A percentile compares a stretch with the other conserved stretches of the same genome.
phyloP scores from a whole-genome alignment of 2,113 vertebrate species.

The Trachemys scripta region DNA sequence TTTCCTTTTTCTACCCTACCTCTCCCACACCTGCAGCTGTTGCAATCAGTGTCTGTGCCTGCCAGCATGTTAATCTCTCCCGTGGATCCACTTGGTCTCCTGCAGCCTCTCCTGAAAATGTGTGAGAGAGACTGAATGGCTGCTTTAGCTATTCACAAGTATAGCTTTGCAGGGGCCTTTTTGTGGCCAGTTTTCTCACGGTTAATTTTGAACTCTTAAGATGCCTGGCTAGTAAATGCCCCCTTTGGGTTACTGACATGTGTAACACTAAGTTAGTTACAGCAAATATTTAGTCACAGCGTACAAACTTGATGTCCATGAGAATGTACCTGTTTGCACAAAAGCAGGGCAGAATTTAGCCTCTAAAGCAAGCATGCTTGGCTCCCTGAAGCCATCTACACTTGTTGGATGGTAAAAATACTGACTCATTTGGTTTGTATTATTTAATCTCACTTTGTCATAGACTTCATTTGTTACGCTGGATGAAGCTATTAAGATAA shows the following conservation, averaged over 20 bases:
- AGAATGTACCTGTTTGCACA: background rate
- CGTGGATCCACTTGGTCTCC: background rate
- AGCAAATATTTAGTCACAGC: rapidly evolving
- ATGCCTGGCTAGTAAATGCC: background rate
- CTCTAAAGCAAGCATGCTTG: background rate
- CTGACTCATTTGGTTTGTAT: background rate
- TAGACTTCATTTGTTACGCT: constrained; percentile 98
- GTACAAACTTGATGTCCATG: rapidly evolving
- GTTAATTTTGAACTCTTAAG: background rate
- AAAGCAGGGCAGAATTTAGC: background rate
- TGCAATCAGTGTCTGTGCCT: background rate
- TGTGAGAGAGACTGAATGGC: background rate
- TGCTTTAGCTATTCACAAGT: background rate
- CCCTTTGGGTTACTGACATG: background rate
- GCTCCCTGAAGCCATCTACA: background rate
- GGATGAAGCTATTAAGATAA: constrained; percentile 99
- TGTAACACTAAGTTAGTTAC: background rate
- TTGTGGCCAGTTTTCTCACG: background rate
- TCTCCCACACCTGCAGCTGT: background rate
- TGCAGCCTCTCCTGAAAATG: background rate
- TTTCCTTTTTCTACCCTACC: background rate
- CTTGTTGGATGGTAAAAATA: background rate
- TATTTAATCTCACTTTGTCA: constrained; percentile 54
- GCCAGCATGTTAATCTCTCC: background rate
- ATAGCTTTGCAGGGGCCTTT: background rate